phyloP scores from a whole-genome alignment of 1,140 invertebrate species.

The Aphelenchoides besseyi region DNA sequence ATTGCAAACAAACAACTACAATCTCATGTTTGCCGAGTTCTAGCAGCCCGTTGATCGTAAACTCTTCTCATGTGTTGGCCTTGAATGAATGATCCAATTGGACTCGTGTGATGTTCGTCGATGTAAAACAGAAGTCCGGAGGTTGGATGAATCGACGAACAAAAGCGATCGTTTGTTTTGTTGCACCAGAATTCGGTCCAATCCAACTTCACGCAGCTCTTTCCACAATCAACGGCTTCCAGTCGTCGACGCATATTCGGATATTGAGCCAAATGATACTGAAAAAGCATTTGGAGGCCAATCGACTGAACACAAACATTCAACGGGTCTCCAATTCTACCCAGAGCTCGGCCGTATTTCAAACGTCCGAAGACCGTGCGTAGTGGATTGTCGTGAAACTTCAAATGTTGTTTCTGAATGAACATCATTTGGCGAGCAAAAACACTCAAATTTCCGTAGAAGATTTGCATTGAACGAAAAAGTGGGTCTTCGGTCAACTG shows the following conservation, averaged over 20 bases:
- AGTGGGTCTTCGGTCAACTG: background rate
- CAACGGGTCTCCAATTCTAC: background rate
- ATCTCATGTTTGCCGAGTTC: too few relatives aligned
- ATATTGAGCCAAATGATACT: background rate
- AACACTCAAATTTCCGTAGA: slow-evolving; percentile 2
- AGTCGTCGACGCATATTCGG: background rate
- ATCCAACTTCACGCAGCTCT: slow-evolving; percentile 3
- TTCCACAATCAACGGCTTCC: background rate
- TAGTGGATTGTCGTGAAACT: background rate
- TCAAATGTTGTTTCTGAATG: background rate
- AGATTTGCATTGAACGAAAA: slow-evolving; percentile 2
- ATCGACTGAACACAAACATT: background rate
- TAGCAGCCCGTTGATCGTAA: background rate
- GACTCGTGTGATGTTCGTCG: slow-evolving; percentile 8
- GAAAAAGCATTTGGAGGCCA: too few relatives aligned
- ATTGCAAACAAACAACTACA: too few relatives aligned
- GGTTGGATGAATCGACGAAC: background rate
- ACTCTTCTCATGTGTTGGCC: background rate
- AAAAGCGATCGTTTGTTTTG: slow-evolving; percentile 7
- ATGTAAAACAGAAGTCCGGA: background rate
- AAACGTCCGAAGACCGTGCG: background rate
- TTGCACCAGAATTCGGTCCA: background rate
- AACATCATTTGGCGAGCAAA: background rate
- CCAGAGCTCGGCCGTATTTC: background rate
- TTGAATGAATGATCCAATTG: background rate